phyloP scores from a whole-genome alignment of 2,113 vertebrate genomes.

The Rousettus leschenaultii region DNA sequence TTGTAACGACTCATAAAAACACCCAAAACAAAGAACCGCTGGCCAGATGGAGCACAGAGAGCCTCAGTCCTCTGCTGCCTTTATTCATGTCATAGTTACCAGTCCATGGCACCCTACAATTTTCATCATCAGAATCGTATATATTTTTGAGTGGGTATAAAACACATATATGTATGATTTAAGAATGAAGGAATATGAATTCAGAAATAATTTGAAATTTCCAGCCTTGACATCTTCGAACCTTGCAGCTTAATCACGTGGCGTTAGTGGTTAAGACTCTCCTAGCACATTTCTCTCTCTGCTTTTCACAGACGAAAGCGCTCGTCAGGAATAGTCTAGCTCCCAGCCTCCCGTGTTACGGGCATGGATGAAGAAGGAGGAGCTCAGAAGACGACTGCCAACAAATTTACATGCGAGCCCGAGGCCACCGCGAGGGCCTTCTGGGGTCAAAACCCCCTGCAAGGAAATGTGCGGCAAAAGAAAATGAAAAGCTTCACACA shows the following conservation, averaged over 20 bases:
- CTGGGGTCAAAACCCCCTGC: neutral
- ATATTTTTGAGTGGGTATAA: neutral
- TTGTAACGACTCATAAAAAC: neutral
- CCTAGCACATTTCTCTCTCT: too few species aligned
- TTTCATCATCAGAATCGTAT: neutral
- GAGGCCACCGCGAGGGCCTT: fast-evolving
- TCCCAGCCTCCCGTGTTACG: neutral
- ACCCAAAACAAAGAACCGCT: neutral
- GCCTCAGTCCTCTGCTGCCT: neutral
- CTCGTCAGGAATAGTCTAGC: neutral
- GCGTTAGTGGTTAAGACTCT: neutral
- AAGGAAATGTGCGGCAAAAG: neutral
- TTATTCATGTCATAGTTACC: neutral
- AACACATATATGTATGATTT: neutral
- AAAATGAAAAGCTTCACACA: fast-evolving
- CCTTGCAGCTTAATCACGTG: fast-evolving
- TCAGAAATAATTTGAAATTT: neutral
- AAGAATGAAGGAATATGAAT: neutral
- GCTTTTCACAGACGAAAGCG: neutral
- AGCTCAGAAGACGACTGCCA: fast-evolving
- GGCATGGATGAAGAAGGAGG: neutral
- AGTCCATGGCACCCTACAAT: neutral
- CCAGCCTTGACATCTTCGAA: neutral
- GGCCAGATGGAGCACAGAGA: too few species aligned
- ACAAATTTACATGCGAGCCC: too few species aligned